Conservation (phyloP, 2,113 vertebrate species). For the Shinisaurus crocodilurus region DNA sequence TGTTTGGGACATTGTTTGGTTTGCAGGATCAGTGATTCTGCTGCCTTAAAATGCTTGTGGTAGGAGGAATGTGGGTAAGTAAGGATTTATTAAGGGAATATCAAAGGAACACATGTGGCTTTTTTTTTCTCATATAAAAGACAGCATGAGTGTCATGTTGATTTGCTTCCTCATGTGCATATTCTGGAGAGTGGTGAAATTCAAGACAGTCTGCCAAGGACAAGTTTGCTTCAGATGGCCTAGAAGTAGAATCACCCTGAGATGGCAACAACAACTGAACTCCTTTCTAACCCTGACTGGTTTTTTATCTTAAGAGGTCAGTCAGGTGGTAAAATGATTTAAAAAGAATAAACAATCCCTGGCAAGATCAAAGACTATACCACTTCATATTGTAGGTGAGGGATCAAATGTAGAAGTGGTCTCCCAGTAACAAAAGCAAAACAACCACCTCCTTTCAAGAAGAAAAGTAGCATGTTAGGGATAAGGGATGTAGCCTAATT, state of each 20-base stretch:
- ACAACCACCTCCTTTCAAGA: background rate
- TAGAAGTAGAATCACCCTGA: background rate
- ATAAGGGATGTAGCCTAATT: too few relatives aligned
- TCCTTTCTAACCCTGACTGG: background rate
- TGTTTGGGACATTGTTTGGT: constrained; percentile 36
- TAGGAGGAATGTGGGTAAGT: constrained; percentile 34
- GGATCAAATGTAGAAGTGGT: background rate
- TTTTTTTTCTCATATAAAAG: constrained; percentile 54
- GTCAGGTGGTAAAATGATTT: background rate
- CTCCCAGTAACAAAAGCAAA: background rate
- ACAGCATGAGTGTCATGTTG: constrained; percentile 60
- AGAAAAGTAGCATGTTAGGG: background rate
- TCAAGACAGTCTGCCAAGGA: background rate
- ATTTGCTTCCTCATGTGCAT: background rate
- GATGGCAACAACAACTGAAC: background rate
- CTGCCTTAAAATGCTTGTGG: constrained; percentile 14
- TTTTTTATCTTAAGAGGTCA: background rate
- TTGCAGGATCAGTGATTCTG: constrained; percentile 12
- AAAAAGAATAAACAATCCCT: background rate
- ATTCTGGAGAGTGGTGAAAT: background rate
- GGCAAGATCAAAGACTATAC: background rate
- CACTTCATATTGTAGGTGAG: background rate
- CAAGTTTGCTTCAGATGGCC: background rate
- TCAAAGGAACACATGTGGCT: constrained; percentile 46
- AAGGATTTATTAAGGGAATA: constrained; percentile 62